Evolutionary conservation across 2,888 invertebrate species (phyloP), one percentile per base, ranked within the genome.

Genomic region (Carcina quercana): DNA sequence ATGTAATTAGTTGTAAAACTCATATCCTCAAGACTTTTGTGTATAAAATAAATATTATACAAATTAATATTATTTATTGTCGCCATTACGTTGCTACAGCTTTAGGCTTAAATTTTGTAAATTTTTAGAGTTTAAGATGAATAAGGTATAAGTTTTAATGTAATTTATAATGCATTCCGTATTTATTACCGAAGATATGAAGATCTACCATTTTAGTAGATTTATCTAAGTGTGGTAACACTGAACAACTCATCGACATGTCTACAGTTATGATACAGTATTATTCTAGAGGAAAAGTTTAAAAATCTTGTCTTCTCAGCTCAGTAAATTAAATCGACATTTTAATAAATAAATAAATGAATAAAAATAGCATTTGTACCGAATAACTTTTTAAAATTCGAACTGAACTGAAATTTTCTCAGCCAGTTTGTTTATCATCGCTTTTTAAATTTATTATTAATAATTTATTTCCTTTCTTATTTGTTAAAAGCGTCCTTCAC

Each of bases 221-320:
- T 35, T 42, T 45, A 39, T 40, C 11, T 41, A 32, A 39, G 37
- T 40, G 42, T 43, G 43, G 51, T 62, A 59, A 54, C 46, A 56
- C 49, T 42, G 38, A 52, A 56, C 66, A 63, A 68, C 68, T 71
- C 69, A 71, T 65, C n/a, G n/a, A n/a, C n/a, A n/a, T n/a, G n/a
- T n/a, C n/a, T n/a, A n/a, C n/a, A n/a, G n/a, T n/a, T n/a, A n/a
- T n/a, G n/a, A n/a, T n/a, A n/a, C n/a, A n/a, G n/a, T n/a, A n/a
- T n/a, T n/a, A n/a, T 61, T 62, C 54, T 48, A 59, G 68, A 70
- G 66, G 66, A 67, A 71, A 67, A 12, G 3, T 7, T 15, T 11
- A 13, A n/a, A 8, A n/a, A 26, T 8, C 10, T 14, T 7, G 8
- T n/a, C 10, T n/a, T 8, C 20, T 20, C 8, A 20, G 10, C 20